These are phyloP conservation scores for Aphaenogaster floridana DNA, from an alignment of 1,140 invertebrate species.

Conservation along the genomic window DNA sequence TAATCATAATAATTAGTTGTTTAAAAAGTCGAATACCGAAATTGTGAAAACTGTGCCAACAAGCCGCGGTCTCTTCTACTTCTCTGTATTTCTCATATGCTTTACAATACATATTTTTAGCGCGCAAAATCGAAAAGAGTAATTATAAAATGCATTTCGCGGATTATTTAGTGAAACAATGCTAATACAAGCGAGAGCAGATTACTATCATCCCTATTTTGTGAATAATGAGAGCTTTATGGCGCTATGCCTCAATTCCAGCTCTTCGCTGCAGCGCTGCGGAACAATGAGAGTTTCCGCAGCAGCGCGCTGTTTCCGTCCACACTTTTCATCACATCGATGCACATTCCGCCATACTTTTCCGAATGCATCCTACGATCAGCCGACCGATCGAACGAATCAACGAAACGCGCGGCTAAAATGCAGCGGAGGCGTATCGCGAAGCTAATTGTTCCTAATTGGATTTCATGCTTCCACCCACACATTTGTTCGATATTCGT, in stretches of 20 bases:
- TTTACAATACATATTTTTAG: not conserved
- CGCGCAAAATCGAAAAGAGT: not conserved
- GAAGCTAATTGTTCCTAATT: constrained; percentile 45
- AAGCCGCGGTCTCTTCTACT: too few species aligned
- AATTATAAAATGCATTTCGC: not conserved
- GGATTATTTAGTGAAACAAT: constrained; percentile 8
- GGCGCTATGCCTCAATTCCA: not conserved
- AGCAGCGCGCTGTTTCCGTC: constrained; percentile 27
- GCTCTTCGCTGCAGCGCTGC: constrained; percentile 6
- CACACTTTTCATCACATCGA: constrained; percentile 18
- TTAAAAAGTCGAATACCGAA: too few species aligned
- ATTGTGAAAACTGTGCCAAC: too few species aligned
- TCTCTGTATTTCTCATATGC: not conserved
- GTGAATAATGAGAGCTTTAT: constrained; percentile 45
- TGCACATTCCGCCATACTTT: constrained; percentile 2
- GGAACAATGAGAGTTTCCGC: constrained; percentile 37
- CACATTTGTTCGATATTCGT: constrained; percentile 4
- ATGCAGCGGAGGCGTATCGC: not conserved
- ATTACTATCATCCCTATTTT: not conserved
- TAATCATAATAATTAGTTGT: too few species aligned
- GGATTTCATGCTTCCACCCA: constrained; percentile 28
- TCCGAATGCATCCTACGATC: constrained; percentile 7
- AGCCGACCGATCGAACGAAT: constrained; percentile 4
- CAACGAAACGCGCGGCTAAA: constrained; percentile 9
- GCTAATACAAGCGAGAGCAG: not conserved